A percentile compares a stretch with the other conserved stretches of the same genome.
Evolutionary conservation across 2,113 vertebrate genomes (phyloP).

Genomic region (Passer domesticus): DNA sequence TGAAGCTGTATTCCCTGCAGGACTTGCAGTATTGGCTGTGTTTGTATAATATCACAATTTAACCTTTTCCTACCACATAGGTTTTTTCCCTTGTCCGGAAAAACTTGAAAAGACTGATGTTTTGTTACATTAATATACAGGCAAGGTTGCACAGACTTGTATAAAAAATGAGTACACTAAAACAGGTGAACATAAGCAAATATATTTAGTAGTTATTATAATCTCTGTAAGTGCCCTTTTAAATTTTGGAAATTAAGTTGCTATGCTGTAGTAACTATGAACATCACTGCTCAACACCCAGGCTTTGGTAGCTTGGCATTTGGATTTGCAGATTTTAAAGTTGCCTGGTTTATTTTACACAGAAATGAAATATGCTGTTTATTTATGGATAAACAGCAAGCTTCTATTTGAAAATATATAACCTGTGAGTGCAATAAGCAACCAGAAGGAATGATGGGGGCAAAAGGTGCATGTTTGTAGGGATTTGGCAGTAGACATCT

Average conservation of each 20-base stretch:
- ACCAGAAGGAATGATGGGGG: neutral
- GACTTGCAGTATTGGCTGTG: neutral
- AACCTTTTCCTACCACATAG: neutral
- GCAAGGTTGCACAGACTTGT: neutral
- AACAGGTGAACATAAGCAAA: neutral
- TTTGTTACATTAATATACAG: neutral
- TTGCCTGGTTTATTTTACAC: neutral
- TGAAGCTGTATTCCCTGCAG: neutral
- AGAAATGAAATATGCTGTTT: neutral
- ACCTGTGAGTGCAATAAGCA: neutral
- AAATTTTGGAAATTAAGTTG: neutral
- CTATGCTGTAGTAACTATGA: neutral
- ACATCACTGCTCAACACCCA: neutral
- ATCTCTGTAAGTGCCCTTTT: neutral
- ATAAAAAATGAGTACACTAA: neutral
- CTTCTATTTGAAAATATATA: neutral
- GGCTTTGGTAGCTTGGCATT: neutral
- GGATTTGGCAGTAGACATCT: neutral
- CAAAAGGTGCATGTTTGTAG: neutral
- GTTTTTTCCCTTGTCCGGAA: neutral
- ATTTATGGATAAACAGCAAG: neutral
- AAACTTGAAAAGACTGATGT: constrained; percentile 13
- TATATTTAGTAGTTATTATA: neutral
- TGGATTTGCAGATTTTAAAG: neutral
- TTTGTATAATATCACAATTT: constrained; percentile 10